A percentile compares a stretch with the other conserved stretches of the same genome.
These are phyloP conservation scores for Drosophila eohydei DNA, from an alignment of 2,888 invertebrate genomes.

Conservation along the genomic window DNA sequence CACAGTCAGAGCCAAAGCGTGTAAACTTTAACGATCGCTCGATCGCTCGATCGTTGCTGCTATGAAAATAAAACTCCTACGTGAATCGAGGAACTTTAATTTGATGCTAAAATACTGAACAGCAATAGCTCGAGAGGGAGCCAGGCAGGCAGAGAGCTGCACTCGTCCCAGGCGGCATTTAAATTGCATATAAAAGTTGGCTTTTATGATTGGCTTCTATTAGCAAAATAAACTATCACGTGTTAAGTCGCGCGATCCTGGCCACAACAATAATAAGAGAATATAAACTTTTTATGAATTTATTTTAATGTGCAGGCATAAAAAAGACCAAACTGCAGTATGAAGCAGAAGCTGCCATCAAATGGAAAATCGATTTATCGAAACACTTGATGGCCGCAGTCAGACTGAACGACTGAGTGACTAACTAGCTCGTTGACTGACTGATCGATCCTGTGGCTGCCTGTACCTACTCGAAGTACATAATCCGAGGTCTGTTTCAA, in stretches of 20 bases:
- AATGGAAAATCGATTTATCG: constrained; percentile 11
- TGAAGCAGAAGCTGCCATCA: constrained; percentile 8
- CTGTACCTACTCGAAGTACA: constrained; percentile 12
- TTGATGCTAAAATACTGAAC: constrained; percentile 71
- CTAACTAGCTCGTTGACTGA: constrained; percentile 23
- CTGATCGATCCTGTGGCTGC: constrained; percentile 16
- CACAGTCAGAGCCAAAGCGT: constrained; percentile 9
- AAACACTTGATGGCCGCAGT: constrained; percentile 9
- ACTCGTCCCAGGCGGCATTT: constrained; percentile 45
- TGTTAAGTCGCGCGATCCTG: constrained; percentile 59
- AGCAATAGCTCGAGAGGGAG: constrained; percentile 10
- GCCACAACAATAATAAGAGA: constrained; percentile 29
- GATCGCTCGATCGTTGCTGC: constrained; percentile 31
- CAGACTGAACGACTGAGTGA: constrained; percentile 17
- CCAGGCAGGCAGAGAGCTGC: neutral
- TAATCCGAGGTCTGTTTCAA: constrained; percentile 2
- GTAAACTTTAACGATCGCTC: constrained; percentile 39
- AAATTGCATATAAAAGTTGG: constrained; percentile 70
- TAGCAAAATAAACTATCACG: constrained; percentile 74
- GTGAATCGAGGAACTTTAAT: constrained; percentile 54
- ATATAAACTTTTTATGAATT: constrained; percentile 45
- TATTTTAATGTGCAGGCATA: constrained; percentile 44
- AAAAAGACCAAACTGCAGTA: constrained; percentile 25
- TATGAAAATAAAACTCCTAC: constrained; percentile 23
- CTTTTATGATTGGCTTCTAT: constrained; percentile 75